phyloP scores from a whole-genome alignment of 2,888 invertebrate species.

The Bellardia pandia region DNA sequence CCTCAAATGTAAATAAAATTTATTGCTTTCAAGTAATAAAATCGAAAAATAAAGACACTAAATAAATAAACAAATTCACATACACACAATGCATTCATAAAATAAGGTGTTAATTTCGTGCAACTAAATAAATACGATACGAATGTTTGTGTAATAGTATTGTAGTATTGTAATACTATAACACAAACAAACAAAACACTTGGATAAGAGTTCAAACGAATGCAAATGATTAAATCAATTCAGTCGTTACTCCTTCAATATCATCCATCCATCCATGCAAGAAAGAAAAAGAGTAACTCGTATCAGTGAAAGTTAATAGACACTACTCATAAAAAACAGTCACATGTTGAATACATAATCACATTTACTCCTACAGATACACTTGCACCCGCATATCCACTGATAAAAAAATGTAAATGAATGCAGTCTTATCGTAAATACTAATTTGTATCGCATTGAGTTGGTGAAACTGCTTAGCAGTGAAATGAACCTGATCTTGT shows the following conservation, averaged over 20 bases:
- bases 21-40: constrained; percentile 28
- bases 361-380: background rate
- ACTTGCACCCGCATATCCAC: background rate
- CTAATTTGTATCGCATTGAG: background rate
- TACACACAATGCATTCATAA: constrained; percentile 29
- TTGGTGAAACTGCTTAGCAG: background rate
- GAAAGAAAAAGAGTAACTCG: background rate
- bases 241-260: background rate
- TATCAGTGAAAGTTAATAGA: constrained; percentile 45
- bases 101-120: constrained; percentile 54
- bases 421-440: background rate
- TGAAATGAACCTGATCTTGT: too few species aligned
- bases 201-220: background rate
- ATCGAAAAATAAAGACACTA: background rate
- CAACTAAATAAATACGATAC: constrained; percentile 22
- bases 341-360: constrained; percentile 34
- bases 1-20: constrained; percentile 12
- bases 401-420: background rate
- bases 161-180: too few species aligned
- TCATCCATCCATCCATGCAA: background rate
- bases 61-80: constrained; percentile 30
- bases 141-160: too few species aligned
- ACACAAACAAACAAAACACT: constrained; percentile 25
- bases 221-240: constrained; percentile 19
- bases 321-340: background rate